Evolutionary conservation across 2,888 invertebrate species (phyloP).

Genomic region (Microctonus aethiopoides): DNA sequence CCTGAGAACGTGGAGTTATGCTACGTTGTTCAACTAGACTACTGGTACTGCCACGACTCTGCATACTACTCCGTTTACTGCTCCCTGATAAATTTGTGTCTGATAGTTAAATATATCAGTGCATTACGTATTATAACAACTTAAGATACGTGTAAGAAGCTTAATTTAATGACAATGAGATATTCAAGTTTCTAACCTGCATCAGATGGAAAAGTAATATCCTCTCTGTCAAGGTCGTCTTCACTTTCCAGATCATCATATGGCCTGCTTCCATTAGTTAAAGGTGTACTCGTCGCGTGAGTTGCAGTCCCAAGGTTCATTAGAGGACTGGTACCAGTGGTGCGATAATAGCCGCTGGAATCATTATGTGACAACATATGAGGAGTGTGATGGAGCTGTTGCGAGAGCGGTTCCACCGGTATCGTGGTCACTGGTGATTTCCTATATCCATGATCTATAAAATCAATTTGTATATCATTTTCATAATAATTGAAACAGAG

Average conservation of each 20-base stretch:
- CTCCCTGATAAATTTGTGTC: slow-evolving; percentile 81
- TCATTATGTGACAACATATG: slow-evolving; percentile 58
- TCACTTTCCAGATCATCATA: slow-evolving; percentile 90
- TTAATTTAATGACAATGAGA: neutral
- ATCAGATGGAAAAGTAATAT: slow-evolving; percentile 85
- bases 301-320: slow-evolving; percentile 68
- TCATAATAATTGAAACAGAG: too few species aligned
- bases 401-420: slow-evolving; percentile 58
- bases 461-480: neutral
- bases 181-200: slow-evolving; percentile 70
- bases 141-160: neutral
- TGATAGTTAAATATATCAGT: slow-evolving; percentile 59
- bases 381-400: slow-evolving; percentile 59
- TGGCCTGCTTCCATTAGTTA: slow-evolving; percentile 75
- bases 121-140: slow-evolving; percentile 16
- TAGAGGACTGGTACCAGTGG: slow-evolving; percentile 73
- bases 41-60: slow-evolving; percentile 91
- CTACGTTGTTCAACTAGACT: slow-evolving; percentile 84
- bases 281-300: slow-evolving; percentile 68
- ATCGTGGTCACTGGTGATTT: slow-evolving; percentile 60
- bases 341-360: slow-evolving; percentile 68
- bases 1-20: slow-evolving; percentile 89
- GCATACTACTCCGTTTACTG: slow-evolving; percentile 90
- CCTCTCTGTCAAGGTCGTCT: slow-evolving; percentile 87
- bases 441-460: slow-evolving; percentile 59